A percentile compares a stretch with the other conserved stretches of the same genome.
phyloP scores from a whole-genome alignment of 2,888 invertebrate species.

The Aethes cnicana region DNA sequence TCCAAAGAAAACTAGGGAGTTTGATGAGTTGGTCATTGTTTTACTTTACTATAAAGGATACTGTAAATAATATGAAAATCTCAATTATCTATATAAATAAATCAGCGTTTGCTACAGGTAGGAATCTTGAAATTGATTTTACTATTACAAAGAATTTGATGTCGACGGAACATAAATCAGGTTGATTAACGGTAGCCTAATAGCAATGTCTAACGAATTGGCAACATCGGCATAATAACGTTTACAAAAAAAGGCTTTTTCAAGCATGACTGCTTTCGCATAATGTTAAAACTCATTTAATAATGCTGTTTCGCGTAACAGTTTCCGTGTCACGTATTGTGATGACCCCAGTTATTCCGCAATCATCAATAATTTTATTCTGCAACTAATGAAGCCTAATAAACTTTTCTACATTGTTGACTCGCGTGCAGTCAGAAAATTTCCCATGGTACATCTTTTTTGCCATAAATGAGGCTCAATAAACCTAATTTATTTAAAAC shows the following conservation, averaged over 20 bases:
- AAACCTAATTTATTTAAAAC: too few relatives aligned
- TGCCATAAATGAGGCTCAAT: too few relatives aligned
- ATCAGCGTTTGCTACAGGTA: too few relatives aligned
- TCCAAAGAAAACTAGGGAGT: too few relatives aligned
- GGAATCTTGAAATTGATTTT: too few relatives aligned
- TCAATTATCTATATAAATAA: too few relatives aligned
- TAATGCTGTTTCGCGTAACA: constrained; percentile 9
- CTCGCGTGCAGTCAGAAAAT: constrained; percentile 6
- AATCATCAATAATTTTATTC: constrained; percentile 25
- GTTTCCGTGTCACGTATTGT: constrained; percentile 12
- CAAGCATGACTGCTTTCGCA: not conserved
- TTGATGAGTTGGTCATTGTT: too few relatives aligned
- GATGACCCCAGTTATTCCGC: constrained; percentile 20
- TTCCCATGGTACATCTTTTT: constrained; percentile 23
- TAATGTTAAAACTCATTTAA: not conserved
- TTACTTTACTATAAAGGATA: too few relatives aligned
- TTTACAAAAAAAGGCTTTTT: not conserved
- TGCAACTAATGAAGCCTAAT: constrained; percentile 25
- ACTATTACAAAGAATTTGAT: too few relatives aligned
- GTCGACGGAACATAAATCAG: not conserved
- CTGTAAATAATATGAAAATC: too few relatives aligned
- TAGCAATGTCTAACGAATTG: too few relatives aligned
- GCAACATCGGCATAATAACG: not conserved
- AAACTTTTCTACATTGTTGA: constrained; percentile 12
- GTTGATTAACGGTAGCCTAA: too few relatives aligned